Evolutionary conservation across 2,797 vertebrate species (phyloP).

Genomic region (Myiotriccus ornatus): DNA sequence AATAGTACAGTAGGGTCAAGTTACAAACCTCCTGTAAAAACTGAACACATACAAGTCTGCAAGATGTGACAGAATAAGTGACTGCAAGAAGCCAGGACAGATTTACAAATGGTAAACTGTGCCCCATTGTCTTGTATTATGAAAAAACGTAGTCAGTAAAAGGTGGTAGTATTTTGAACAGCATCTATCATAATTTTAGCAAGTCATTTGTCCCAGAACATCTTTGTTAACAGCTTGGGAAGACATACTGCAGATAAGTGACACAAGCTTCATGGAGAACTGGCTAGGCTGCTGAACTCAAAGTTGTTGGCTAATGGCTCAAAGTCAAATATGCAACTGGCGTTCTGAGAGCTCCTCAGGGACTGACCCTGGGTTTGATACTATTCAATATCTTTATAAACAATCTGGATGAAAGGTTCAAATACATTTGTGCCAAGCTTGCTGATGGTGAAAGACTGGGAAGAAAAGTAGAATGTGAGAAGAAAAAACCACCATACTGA

Average conservation of each 20-base stretch:
- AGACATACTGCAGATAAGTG: not conserved
- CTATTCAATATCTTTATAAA: not conserved
- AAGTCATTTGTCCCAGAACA: not conserved
- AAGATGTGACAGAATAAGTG: not conserved
- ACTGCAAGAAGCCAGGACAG: not conserved
- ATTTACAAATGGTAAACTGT: not conserved
- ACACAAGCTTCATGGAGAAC: not conserved
- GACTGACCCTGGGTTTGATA: not conserved
- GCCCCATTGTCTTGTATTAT: not conserved
- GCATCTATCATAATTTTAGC: not conserved
- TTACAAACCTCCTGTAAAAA: not conserved
- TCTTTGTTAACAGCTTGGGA: not conserved
- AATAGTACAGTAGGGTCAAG: not conserved
- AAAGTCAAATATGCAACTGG: not conserved
- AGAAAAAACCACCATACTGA: not conserved
- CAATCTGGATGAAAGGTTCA: fast-evolving
- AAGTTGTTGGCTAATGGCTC: not conserved
- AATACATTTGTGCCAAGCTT: not conserved
- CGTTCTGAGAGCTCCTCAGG: not conserved
- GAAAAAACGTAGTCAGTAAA: not conserved
- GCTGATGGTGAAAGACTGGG: not conserved
- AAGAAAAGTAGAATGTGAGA: not conserved
- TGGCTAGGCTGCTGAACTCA: not conserved
- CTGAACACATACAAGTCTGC: not conserved
- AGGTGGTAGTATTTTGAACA: not conserved